Evolutionary conservation across 2,797 vertebrate species (phyloP), one percentile per base, ranked within the genome.

Genomic region (Diceros bicornis): DNA sequence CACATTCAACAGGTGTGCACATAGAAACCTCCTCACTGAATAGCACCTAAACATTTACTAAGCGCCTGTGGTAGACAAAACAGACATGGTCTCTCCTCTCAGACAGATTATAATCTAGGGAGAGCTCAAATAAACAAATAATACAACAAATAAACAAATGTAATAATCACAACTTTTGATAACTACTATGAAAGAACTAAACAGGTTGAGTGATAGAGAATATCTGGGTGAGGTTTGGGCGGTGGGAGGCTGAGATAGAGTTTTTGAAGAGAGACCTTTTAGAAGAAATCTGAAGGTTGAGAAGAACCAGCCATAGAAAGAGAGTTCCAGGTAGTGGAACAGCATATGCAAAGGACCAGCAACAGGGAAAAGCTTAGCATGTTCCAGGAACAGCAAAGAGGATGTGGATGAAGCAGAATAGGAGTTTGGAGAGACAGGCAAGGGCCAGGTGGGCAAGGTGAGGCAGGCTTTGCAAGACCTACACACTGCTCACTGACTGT

Each of bases 401-500:
- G 8, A 21, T 25, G 23, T 10, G 14, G 21, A 37, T 17, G 69
- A 61, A 62, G 34, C 25, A 50, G 27, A 72, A 12, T 1, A 21
- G 47, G 41, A n/a, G 7, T 47, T 29, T 25, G 4, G 17, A 34
- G 71, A 62, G 64, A 44, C 1, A 32, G 69, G 55, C 13, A 61
- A 55, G 7, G 4, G 41, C 61, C 68, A 16, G 64, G 25, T 11
- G 25, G 6, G 29, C 44, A 57, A 29, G 75, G 7, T 18, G 32
- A 6, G 27, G n/a, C 34, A 6, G 9, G 34, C 23, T 62, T 29
- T 29, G 6, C 0, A 4, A 55, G 9, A 34, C 4, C 7, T 21
- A 5, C 5, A 1, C 7, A 4, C 41, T 44, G 14, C 37, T 41
- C 1, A 0, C 10, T 12, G 37, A 27, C 13, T 4, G 1, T 4